Evolutionary conservation across 2,113 vertebrate genomes (phyloP).

Genomic region (Axis porcinus): DNA sequence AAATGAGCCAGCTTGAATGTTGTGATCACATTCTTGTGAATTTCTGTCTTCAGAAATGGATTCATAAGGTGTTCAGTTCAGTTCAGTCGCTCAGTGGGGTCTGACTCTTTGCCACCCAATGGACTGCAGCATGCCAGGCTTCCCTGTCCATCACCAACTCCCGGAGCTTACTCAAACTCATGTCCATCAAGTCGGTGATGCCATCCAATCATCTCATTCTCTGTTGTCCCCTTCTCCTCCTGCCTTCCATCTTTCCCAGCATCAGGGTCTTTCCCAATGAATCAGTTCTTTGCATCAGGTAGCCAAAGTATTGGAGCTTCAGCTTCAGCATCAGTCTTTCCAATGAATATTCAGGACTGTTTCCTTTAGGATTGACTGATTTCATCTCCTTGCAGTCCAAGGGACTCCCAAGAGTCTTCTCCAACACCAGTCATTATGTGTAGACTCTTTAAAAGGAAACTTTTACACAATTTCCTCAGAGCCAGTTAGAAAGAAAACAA

Average conservation of each 20-base stretch:
- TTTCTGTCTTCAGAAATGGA: background rate
- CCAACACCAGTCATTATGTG: background rate
- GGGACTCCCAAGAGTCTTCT: background rate
- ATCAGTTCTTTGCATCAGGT: background rate
- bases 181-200: background rate
- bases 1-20: background rate
- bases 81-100: background rate
- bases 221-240: background rate
- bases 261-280: background rate
- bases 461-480: background rate
- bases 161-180: background rate
- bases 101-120: background rate
- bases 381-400: background rate
- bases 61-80: background rate
- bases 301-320: background rate
- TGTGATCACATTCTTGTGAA: background rate
- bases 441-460: background rate
- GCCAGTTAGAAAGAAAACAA: background rate
- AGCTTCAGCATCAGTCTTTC: background rate
- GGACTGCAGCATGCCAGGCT: background rate
- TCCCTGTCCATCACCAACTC: background rate
- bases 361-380: background rate
- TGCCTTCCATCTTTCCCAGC: background rate
- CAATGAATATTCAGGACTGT: background rate
- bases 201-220: background rate